Conservation (phyloP, 2,113 vertebrate species). For the Notechis scutatus region DNA sequence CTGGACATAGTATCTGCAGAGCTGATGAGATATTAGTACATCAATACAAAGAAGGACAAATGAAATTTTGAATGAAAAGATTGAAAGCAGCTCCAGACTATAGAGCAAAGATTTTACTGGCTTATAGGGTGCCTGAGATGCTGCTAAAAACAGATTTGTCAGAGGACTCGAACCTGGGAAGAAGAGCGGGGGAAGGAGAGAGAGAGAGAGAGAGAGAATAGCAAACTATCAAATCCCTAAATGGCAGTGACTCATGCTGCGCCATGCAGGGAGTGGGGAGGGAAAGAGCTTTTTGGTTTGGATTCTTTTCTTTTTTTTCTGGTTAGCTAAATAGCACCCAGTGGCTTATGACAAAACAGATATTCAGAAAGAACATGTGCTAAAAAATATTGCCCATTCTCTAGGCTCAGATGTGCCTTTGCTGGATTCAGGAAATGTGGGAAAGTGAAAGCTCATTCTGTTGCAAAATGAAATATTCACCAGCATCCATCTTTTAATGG, state of each 20-base stretch:
- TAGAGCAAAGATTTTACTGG: background rate
- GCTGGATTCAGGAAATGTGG: background rate
- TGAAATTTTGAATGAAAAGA: background rate
- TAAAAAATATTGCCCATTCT: background rate
- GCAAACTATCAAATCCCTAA: background rate
- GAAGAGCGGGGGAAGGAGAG: background rate
- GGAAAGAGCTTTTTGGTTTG: background rate
- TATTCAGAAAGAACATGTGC: background rate
- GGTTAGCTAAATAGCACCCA: background rate
- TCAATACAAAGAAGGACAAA: background rate
- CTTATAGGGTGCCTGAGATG: background rate
- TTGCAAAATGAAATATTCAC: background rate
- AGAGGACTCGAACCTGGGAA: background rate
- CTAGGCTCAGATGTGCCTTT: background rate
- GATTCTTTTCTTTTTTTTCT: background rate
- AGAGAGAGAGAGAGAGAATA: background rate
- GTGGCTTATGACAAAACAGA: background rate
- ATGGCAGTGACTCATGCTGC: background rate
- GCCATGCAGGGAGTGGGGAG: background rate
- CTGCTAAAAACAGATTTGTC: slow-evolving; percentile 19
- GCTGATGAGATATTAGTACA: background rate
- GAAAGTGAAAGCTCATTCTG: background rate
- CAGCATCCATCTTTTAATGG: background rate
- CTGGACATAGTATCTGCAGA: background rate
- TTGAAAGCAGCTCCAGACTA: background rate